Conservation (phyloP, 2,113 vertebrate genomes). For the Urocitellus parryii region DNA sequence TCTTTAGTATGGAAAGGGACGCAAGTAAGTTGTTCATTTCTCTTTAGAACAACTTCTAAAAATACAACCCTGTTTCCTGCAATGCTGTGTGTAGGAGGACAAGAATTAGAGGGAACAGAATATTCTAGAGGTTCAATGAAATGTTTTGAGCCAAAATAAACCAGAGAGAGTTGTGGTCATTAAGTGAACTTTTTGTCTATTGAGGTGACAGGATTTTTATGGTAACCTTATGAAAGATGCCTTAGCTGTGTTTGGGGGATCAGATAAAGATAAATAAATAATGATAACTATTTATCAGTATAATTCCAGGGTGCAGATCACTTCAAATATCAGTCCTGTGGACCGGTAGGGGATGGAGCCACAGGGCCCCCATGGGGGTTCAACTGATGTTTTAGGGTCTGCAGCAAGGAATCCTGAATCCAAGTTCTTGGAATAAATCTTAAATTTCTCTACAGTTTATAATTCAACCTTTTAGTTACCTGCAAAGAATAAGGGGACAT, state of each 20-base stretch:
- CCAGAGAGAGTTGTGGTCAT: background rate
- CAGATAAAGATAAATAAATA: background rate
- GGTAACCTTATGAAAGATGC: background rate
- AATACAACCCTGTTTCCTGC: background rate
- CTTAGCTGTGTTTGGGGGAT: background rate
- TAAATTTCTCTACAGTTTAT: background rate
- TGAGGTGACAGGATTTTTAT: background rate
- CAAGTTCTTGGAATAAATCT: conserved; percentile 2
- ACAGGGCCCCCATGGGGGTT: background rate
- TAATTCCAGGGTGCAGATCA: background rate
- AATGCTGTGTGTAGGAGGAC: background rate
- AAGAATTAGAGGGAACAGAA: conserved; percentile 39
- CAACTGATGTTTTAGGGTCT: background rate
- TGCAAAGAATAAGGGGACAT: background rate
- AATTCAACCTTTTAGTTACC: background rate
- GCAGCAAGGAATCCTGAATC: background rate
- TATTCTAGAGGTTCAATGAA: conserved; percentile 36
- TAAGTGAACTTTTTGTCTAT: background rate
- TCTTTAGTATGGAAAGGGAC: background rate
- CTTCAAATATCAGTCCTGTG: background rate
- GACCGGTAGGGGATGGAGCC: background rate
- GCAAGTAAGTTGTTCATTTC: background rate
- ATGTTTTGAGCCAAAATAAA: conserved; percentile 48
- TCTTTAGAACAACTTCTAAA: conserved; percentile 60
- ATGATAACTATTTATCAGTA: background rate